Conservation (phyloP, 2,113 vertebrate genomes). For the Cynocephalus volans region DNA sequence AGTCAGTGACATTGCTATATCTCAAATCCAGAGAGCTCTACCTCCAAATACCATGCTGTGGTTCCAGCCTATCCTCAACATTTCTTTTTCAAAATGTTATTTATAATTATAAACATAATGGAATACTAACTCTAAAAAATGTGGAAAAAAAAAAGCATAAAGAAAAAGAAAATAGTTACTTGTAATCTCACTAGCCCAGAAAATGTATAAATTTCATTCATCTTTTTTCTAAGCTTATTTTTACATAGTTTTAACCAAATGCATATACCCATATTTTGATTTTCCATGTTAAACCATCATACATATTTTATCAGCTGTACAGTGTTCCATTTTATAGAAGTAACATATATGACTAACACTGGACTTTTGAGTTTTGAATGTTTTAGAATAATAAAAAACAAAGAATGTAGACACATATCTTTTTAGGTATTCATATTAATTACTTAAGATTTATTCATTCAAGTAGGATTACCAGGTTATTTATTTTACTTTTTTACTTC, state of each 20-base stretch:
- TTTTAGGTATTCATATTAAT: background rate
- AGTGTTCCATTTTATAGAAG: background rate
- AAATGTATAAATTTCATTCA: background rate
- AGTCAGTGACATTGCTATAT: background rate
- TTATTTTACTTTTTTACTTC: too few species aligned
- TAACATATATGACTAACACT: background rate
- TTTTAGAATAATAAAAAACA: background rate
- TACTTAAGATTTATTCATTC: background rate
- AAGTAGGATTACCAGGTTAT: background rate
- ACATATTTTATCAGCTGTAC: background rate
- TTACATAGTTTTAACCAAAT: background rate
- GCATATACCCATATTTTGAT: background rate
- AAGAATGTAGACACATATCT: background rate
- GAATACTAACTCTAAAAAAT: background rate
- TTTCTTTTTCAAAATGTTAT: background rate
- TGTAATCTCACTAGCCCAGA: background rate
- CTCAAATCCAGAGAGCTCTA: background rate
- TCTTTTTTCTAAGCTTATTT: background rate
- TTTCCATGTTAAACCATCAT: slow-evolving; percentile 33
- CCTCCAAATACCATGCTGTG: background rate
- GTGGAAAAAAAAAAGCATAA: background rate
- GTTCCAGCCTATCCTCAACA: background rate
- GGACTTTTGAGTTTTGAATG: background rate
- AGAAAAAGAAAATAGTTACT: slow-evolving; percentile 1
- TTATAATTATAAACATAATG: background rate